These are phyloP conservation scores for Drosophila ananassae DNA, from an alignment of 1,140 invertebrate species.

Conservation along the genomic window DNA sequence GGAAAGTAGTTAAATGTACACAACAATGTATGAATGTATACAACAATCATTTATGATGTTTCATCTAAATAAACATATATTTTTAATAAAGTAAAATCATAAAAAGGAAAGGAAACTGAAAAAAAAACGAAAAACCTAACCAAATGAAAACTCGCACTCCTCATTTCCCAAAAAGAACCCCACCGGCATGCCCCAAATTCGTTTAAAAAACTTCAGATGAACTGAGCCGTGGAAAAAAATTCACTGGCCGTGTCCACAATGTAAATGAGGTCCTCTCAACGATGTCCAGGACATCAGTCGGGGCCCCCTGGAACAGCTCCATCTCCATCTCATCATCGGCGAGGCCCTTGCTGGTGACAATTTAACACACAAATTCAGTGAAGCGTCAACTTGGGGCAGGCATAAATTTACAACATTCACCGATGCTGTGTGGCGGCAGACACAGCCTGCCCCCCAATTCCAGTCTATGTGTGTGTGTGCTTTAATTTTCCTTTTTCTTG, in stretches of 20 bases:
- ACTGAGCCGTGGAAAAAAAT: slow-evolving; percentile 63
- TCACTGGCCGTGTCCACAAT: slow-evolving; percentile 68
- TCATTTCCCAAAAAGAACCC: slow-evolving; percentile 16
- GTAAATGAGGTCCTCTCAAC: slow-evolving; percentile 76
- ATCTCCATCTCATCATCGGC: slow-evolving; percentile 23
- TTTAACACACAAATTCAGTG: slow-evolving; percentile 77
- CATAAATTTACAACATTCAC: slow-evolving; percentile 71
- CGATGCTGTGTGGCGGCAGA: not conserved
- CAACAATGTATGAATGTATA: no score
- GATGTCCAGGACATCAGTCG: slow-evolving; percentile 33
- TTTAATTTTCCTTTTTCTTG: slow-evolving; percentile 73
- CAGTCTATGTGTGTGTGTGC: slow-evolving; percentile 22
- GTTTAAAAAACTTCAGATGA: slow-evolving; percentile 44
- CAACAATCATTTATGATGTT: no score
- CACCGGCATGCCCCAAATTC: slow-evolving; percentile 42
- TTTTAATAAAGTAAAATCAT: not conserved
- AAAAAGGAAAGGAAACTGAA: not conserved
- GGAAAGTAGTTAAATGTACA: no score
- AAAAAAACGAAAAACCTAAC: not conserved
- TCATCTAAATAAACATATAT: not conserved
- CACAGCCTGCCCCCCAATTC: slow-evolving; percentile 3
- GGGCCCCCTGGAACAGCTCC: slow-evolving; percentile 13
- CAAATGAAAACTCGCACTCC: slow-evolving; percentile 4
- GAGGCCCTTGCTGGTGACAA: slow-evolving; percentile 63
- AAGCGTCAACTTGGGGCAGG: slow-evolving; percentile 73